Evolutionary conservation across 2,113 vertebrate genomes (phyloP).

Genomic region (Malurus elegans): DNA sequence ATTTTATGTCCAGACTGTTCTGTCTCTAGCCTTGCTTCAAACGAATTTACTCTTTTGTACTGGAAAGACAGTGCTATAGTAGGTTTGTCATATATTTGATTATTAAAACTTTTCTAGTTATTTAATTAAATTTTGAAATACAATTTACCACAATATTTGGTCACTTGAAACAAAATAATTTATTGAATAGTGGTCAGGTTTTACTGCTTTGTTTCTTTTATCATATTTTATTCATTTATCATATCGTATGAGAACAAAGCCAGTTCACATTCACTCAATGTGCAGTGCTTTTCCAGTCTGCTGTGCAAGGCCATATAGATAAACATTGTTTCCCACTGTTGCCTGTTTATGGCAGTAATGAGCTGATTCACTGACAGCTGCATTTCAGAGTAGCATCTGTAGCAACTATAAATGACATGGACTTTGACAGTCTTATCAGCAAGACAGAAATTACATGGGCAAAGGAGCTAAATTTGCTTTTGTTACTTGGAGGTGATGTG

Average conservation of each 20-base stretch:
- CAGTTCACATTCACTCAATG: not conserved
- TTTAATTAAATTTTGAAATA: not conserved
- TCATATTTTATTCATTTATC: not conserved
- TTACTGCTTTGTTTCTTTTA: not conserved
- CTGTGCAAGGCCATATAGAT: not conserved
- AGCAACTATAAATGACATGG: not conserved
- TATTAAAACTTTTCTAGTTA: not conserved
- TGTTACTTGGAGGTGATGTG: constrained; percentile 3
- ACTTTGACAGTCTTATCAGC: constrained; percentile 10
- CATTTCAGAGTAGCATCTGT: not conserved
- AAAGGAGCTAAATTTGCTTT: not conserved
- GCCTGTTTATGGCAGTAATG: not conserved
- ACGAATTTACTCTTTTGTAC: not conserved
- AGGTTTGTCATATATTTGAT: not conserved
- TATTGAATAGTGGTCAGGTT: not conserved
- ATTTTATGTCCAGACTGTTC: not conserved
- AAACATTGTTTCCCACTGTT: not conserved
- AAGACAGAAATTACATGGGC: not conserved
- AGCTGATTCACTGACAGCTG: not conserved
- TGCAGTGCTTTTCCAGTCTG: not conserved
- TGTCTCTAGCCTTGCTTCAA: not conserved
- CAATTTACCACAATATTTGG: not conserved
- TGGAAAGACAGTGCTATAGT: not conserved
- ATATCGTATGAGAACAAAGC: not conserved
- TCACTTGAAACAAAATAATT: not conserved